Percentiles rank a stretch among this genome's conserved stretches.
Conservation (phyloP, 2,113 vertebrate genomes). For the Nibea coibor region DNA sequence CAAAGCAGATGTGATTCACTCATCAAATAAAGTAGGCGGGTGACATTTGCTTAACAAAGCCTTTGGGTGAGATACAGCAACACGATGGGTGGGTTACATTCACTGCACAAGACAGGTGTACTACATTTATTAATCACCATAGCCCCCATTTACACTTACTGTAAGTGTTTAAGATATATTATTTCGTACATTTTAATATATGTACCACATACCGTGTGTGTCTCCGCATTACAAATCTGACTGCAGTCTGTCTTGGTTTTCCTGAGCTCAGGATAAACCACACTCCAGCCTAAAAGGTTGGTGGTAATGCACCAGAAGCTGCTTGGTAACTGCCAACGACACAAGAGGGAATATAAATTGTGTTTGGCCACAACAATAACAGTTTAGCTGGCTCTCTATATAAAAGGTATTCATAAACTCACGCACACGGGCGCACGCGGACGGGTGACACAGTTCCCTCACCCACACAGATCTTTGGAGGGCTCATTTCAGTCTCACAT, state of each 20-base stretch:
- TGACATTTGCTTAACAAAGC: constrained; percentile 40
- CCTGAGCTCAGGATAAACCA: not conserved
- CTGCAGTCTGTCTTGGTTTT: not conserved
- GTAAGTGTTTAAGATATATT: not conserved
- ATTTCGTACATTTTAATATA: not conserved
- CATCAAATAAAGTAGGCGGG: constrained; percentile 35
- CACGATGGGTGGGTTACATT: constrained; percentile 14
- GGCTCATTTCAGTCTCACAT: not conserved
- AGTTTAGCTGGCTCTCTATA: not conserved
- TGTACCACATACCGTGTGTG: no score
- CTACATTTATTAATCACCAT: not conserved
- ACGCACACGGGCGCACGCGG: not conserved
- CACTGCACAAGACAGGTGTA: not conserved
- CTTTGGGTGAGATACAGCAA: constrained; percentile 38
- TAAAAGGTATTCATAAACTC: not conserved
- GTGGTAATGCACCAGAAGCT: not conserved
- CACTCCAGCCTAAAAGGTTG: not conserved
- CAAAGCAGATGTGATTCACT: constrained; percentile 22
- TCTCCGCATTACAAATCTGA: not conserved
- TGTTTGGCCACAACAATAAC: not conserved
- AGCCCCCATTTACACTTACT: not conserved
- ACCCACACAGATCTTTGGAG: not conserved
- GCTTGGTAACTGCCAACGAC: not conserved
- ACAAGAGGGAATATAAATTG: not conserved
- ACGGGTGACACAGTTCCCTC: not conserved